A percentile compares a stretch with the other conserved stretches of the same genome.
Evolutionary conservation across 2,888 invertebrate species (phyloP).

Genomic region (Incurvaria masculella): DNA sequence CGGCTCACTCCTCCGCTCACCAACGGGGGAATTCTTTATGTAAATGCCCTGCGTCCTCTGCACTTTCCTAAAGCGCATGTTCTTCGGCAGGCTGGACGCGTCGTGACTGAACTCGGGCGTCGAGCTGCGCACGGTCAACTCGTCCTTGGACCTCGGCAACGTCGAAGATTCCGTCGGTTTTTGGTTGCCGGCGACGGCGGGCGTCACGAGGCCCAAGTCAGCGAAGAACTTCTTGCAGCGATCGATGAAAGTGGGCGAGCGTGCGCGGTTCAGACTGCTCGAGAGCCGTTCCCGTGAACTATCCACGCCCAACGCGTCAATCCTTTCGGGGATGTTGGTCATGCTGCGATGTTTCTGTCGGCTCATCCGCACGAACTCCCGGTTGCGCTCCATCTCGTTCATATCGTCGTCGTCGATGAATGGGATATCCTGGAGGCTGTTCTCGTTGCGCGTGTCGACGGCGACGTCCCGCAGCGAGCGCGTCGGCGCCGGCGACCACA

Average conservation of each 20-base stretch:
- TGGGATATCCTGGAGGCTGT: conserved; percentile 47
- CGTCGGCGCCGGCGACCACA: conserved; percentile 13
- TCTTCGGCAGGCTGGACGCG: conserved; percentile 42
- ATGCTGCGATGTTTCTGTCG: conserved; percentile 38
- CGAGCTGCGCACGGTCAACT: neutral
- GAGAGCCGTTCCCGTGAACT: conserved; percentile 36
- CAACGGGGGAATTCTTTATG: conserved; percentile 19
- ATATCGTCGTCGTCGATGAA: conserved; percentile 45
- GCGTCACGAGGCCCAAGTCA: conserved; percentile 40
- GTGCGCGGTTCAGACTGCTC: conserved; percentile 39
- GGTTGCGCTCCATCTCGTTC: conserved; percentile 24
- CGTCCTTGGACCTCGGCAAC: neutral
- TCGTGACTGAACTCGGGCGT: conserved; percentile 27
- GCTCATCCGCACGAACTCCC: conserved; percentile 8
- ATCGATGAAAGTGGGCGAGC: conserved; percentile 47
- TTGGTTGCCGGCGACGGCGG: no score
- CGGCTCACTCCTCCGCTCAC: neutral
- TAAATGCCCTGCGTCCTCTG: conserved; percentile 42
- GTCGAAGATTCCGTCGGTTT: neutral
- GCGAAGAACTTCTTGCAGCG: conserved; percentile 47
- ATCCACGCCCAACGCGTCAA: conserved; percentile 29
- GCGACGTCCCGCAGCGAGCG: conserved; percentile 43
- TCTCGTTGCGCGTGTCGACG: conserved; percentile 46
- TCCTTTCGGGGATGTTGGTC: conserved; percentile 43
- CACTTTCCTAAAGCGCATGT: conserved; percentile 46